These are phyloP conservation scores for Malurus melanocephalus DNA, from an alignment of 2,113 vertebrate genomes.

Conservation along the genomic window DNA sequence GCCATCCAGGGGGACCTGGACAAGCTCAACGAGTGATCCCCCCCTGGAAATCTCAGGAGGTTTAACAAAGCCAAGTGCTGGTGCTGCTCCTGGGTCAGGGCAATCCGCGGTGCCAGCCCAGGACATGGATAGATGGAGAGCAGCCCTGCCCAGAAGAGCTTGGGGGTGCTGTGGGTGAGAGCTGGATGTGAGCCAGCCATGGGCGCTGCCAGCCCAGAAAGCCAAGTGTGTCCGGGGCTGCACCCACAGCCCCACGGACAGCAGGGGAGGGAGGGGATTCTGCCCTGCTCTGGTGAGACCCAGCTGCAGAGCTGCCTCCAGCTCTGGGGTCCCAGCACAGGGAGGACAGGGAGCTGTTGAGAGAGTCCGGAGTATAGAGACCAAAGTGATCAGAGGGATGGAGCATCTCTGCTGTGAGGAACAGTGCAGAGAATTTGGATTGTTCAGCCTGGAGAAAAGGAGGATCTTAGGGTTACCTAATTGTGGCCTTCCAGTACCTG, in stretches of 20 bases:
- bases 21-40: too few relatives aligned
- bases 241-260: not conserved
- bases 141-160: not conserved
- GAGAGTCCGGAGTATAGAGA: not conserved
- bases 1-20: not conserved
- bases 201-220: not conserved
- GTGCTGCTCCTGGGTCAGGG: not conserved
- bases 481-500: too few relatives aligned
- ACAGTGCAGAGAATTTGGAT: not conserved
- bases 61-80: not conserved
- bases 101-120: not conserved
- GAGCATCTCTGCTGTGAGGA: fast-evolving
- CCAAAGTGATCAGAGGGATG: not conserved
- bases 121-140: not conserved
- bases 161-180: not conserved
- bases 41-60: too few relatives aligned
- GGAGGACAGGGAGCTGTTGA: not conserved
- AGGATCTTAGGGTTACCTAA: not conserved
- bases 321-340: not conserved
- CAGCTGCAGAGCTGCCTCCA: not conserved
- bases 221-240: not conserved
- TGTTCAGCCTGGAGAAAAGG: fast-evolving
- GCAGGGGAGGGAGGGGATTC: not conserved
- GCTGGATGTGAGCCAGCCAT: not conserved
- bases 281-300: not conserved